These are phyloP conservation scores for Pomacea canaliculata DNA, from an alignment of 2,888 invertebrate species.

Conservation along the genomic window DNA sequence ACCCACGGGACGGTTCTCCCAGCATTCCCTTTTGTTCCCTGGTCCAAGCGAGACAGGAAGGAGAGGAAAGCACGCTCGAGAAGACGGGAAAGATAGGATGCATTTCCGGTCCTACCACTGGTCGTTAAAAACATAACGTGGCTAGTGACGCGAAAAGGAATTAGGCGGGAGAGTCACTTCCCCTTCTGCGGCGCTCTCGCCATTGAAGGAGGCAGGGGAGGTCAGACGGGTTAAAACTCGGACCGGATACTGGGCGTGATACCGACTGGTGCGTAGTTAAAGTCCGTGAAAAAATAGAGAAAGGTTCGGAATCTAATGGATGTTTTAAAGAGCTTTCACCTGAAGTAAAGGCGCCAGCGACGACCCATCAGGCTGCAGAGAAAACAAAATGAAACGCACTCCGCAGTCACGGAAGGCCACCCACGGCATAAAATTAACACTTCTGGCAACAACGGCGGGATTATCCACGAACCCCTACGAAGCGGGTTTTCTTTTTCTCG, in stretches of 20 bases:
- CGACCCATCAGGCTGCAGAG: background rate
- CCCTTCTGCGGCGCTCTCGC: background rate
- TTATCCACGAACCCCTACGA: too few species aligned
- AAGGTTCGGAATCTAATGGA: too few species aligned
- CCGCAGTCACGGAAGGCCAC: too few species aligned
- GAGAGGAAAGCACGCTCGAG: constrained; percentile 26
- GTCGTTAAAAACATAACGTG: constrained; percentile 17
- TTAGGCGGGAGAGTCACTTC: constrained; percentile 19
- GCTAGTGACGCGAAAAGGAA: constrained; percentile 38
- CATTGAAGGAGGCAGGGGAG: background rate
- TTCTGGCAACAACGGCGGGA: too few species aligned
- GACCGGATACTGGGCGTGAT: constrained; percentile 18
- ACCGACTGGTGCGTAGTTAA: constrained; percentile 19
- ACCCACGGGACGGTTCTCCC: too few species aligned
- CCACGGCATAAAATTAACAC: too few species aligned
- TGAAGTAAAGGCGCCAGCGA: background rate
- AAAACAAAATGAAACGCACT: too few species aligned
- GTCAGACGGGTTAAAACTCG: constrained; percentile 18
- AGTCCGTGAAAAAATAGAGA: constrained; percentile 6
- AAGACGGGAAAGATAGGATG: constrained; percentile 21
- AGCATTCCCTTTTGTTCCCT: background rate
- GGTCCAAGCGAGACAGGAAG: constrained; percentile 7
- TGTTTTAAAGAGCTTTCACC: constrained; percentile 1
- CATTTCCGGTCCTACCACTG: constrained; percentile 13
- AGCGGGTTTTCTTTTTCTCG: too few species aligned